Conservation (phyloP, 2,797 vertebrate species). For the Chanos chanos region DNA sequence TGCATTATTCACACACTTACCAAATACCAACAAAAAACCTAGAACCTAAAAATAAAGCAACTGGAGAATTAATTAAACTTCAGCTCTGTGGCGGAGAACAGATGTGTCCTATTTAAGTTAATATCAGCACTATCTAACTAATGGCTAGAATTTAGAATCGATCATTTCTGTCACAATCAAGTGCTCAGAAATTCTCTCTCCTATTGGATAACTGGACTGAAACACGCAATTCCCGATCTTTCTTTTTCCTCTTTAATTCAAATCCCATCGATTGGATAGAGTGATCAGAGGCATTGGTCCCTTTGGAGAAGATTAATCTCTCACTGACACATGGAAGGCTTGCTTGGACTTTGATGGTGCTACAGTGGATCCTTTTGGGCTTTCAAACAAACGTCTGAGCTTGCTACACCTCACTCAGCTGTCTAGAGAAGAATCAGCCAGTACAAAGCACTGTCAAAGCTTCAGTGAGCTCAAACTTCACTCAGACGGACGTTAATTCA, state of each 20-base stretch:
- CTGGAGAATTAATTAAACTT: conserved; percentile 83
- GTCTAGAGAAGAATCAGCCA: conserved; percentile 80
- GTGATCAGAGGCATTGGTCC: conserved; percentile 77
- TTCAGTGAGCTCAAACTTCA: conserved; percentile 65
- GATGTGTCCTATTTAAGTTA: conserved; percentile 83
- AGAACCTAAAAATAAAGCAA: conserved; percentile 79
- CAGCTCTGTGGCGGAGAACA: conserved; percentile 77
- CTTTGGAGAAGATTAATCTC: conserved; percentile 74
- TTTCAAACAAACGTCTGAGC: conserved; percentile 71
- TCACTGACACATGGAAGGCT: conserved; percentile 74
- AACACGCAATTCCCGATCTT: conserved; percentile 67
- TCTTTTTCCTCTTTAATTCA: conserved; percentile 74
- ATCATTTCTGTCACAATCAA: conserved; percentile 52
- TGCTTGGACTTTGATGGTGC: conserved; percentile 80
- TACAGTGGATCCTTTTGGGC: conserved; percentile 73
- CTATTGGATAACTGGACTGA: conserved; percentile 60
- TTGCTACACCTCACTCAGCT: conserved; percentile 72
- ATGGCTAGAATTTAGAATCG: conserved; percentile 75
- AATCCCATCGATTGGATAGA: conserved; percentile 76
- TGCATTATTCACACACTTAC: conserved; percentile 49
- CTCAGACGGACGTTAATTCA: conserved; percentile 69
- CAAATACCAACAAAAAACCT: conserved; percentile 60
- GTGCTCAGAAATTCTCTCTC: conserved; percentile 59
- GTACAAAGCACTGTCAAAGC: conserved; percentile 81
- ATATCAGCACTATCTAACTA: conserved; percentile 78